Base-by-base conservation (phyloP, 2,888 invertebrate genomes). In the Drosophila falleni region DNA sequence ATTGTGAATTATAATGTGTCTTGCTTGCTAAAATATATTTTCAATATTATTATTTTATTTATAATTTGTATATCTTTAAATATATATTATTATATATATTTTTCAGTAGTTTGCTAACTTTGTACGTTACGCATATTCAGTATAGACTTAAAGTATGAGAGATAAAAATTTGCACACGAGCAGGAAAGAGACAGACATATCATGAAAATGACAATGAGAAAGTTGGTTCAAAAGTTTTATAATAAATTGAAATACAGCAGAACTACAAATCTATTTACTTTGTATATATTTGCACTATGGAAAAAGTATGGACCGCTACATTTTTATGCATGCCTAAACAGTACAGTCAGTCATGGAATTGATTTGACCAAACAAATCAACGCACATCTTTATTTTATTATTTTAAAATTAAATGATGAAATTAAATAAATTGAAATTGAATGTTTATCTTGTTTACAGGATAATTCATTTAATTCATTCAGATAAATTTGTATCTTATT, bases 81-180 rank as follows among this genome's bases (percentile, higher is more conserved):
- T 33, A 49, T 59, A 33, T 42, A 39, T 53, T 61, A 65, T 59
- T 51, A 29, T 26, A 35, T 59, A 29, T 59, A 65, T 59, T 51
- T 60, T 71, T 50, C 46, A 55, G 39, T 55, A 11, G 5, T 35
- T 41, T 29, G 53, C 16, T 26, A 53, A 56, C 69, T 68, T 77
- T 72, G 70, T 74, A 80, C 72, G 66, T 68, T 74, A 69, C 54
- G 64, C 42, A 37, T 74, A 66, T 60, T 50, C 10, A 55, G 60
- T 29, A 76, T 71, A 69, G 78, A 73, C 87, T 74, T 84, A 84
- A 64, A 68, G 16, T 87, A 79, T 85, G 77, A 84, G 82, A 64
- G 42, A 68, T 37, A 37, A 56, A 42, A 46, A 46, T 60, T 56
- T 60, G 33, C 23, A 71, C 42, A 63, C 19, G 58, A 54, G 23